These are phyloP conservation scores for Yasuhikotakia modesta DNA, from an alignment of 2,797 vertebrate genomes.

Conservation along the genomic window DNA sequence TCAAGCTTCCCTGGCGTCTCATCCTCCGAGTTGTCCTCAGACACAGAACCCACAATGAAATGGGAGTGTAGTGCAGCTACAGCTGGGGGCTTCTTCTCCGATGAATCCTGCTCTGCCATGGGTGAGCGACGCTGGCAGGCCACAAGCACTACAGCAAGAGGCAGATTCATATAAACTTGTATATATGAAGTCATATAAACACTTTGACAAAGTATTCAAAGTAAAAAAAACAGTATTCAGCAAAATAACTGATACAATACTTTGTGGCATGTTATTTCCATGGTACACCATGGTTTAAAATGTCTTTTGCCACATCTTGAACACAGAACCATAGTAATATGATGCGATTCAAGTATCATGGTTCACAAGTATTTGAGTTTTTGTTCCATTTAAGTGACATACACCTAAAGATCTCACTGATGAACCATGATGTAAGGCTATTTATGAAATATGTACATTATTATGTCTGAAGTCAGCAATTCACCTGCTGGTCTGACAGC, in stretches of 20 bases:
- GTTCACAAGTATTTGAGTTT: too few relatives aligned
- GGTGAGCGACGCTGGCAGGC: slow-evolving; percentile 72
- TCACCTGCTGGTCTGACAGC: slow-evolving; percentile 10
- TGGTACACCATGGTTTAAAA: not conserved
- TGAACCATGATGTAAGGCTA: too few relatives aligned
- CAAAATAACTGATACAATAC: not conserved
- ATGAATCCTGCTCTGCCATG: slow-evolving; percentile 76
- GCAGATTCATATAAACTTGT: too few relatives aligned
- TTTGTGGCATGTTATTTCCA: not conserved
- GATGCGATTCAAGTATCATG: too few relatives aligned
- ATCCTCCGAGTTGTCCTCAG: slow-evolving; percentile 97
- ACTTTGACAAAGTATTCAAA: too few relatives aligned
- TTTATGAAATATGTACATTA: too few relatives aligned
- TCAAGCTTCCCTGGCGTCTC: slow-evolving; percentile 84
- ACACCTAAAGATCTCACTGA: too few relatives aligned
- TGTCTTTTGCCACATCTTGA: too few relatives aligned
- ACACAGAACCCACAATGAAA: slow-evolving; percentile 86
- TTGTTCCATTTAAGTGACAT: too few relatives aligned
- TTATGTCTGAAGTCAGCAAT: not conserved
- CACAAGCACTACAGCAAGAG: slow-evolving; percentile 68
- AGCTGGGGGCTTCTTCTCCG: slow-evolving; percentile 70
- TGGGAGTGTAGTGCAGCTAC: slow-evolving; percentile 74
- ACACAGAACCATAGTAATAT: too few relatives aligned
- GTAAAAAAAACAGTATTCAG: too few relatives aligned
- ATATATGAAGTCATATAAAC: not conserved